These are phyloP conservation scores for Nannospalax galili DNA, from an alignment of 2,113 vertebrate genomes.

Conservation along the genomic window DNA sequence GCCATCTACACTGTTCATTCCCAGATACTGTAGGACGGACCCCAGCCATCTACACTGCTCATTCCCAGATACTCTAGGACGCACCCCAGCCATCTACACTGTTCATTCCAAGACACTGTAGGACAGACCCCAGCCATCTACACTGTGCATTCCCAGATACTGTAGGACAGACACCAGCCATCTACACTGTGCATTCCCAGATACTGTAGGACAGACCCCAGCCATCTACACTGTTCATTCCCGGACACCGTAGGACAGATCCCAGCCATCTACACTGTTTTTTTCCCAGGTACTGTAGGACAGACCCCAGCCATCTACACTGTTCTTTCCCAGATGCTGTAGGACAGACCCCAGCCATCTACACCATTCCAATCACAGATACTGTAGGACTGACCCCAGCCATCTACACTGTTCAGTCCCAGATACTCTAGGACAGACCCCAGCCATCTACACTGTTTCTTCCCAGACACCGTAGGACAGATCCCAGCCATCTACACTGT, in stretches of 20 bases:
- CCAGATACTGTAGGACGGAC: too few relatives aligned
- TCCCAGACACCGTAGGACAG: too few relatives aligned
- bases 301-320: background rate
- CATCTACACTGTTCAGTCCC: accelerated
- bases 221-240: accelerated
- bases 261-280: accelerated
- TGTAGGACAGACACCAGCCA: too few relatives aligned
- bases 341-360: background rate
- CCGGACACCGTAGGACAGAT: too few relatives aligned
- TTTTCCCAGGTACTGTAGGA: too few relatives aligned
- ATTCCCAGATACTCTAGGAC: too few relatives aligned
- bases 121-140: background rate
- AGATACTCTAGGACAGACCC: too few relatives aligned
- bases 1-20: accelerated
- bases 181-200: accelerated
- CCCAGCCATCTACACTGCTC: accelerated
- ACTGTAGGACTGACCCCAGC: too few relatives aligned
- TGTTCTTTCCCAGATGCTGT: accelerated
- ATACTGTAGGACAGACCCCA: too few relatives aligned
- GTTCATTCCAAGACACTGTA: too few relatives aligned
- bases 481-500: accelerated
- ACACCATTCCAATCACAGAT: accelerated
- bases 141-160: too few relatives aligned
- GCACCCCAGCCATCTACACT: accelerated
- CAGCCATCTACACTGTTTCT: accelerated